Evolutionary conservation across 2,113 vertebrate species (phyloP).

Genomic region (Serinus canaria): DNA sequence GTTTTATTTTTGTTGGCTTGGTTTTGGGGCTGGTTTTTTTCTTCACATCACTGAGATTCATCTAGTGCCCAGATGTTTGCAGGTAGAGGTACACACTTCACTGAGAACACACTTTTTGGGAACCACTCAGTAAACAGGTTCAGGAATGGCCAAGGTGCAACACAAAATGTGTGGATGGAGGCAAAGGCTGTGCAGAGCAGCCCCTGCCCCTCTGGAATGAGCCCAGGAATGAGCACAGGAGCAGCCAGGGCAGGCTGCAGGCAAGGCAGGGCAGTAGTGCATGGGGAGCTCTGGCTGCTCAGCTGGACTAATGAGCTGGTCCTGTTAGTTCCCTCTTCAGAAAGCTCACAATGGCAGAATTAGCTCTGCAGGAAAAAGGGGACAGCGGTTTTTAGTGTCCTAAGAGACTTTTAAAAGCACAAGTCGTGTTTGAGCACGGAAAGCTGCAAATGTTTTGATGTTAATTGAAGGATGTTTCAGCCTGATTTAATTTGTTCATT

Average conservation of each 20-base stretch:
- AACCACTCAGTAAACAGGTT: neutral
- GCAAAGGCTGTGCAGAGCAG: neutral
- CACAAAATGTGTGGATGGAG: neutral
- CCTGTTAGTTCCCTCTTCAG: neutral
- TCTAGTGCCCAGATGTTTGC: neutral
- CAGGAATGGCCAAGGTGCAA: neutral
- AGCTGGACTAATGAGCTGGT: neutral
- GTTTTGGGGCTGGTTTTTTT: accelerated
- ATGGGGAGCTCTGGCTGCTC: neutral
- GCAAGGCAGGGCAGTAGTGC: neutral
- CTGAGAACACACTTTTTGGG: neutral
- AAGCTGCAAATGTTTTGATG: constrained; percentile 1
- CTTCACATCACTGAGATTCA: neutral
- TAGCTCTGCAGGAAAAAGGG: neutral
- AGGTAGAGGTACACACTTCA: neutral
- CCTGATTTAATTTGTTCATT: neutral
- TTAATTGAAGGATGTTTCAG: constrained; percentile 16
- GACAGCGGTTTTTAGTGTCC: neutral
- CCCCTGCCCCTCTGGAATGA: neutral
- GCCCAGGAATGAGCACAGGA: neutral
- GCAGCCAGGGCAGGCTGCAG: neutral
- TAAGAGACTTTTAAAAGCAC: constrained; percentile 8
- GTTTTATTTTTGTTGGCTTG: neutral
- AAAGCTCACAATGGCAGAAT: neutral
- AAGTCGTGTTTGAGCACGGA: neutral